These are phyloP conservation scores for Anableps anableps DNA, from an alignment of 2,797 vertebrate genomes.

Conservation along the genomic window DNA sequence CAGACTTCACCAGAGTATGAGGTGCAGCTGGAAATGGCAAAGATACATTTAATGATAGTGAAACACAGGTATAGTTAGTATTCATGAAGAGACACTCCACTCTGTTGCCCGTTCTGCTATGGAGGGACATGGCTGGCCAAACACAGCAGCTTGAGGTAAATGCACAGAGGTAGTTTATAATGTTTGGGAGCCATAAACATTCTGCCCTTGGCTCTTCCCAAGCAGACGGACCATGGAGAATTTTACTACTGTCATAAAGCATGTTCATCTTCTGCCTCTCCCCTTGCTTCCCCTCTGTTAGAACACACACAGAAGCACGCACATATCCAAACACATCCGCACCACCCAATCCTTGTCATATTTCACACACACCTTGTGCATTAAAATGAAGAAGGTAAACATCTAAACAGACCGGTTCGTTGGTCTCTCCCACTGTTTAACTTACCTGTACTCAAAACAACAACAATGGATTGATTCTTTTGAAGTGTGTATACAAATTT, in stretches of 20 bases:
- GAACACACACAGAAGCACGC: slow-evolving; percentile 54
- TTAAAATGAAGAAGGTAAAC: slow-evolving; percentile 65
- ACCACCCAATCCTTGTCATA: slow-evolving; percentile 63
- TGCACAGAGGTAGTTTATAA: slow-evolving; percentile 83
- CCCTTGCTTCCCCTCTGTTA: slow-evolving; percentile 64
- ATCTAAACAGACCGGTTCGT: slow-evolving; percentile 46
- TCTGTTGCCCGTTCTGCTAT: slow-evolving; percentile 49
- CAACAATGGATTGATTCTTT: slow-evolving; percentile 9
- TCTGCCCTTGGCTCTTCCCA: slow-evolving; percentile 85
- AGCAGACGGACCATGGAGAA: slow-evolving; percentile 85
- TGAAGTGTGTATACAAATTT: neutral
- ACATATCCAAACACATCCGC: slow-evolving; percentile 62
- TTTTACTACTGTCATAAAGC: slow-evolving; percentile 85
- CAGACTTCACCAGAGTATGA: slow-evolving; percentile 59
- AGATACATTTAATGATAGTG: slow-evolving; percentile 76
- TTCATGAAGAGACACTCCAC: slow-evolving; percentile 71
- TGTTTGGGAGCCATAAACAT: slow-evolving; percentile 84
- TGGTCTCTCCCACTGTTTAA: slow-evolving; percentile 27
- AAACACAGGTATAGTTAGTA: slow-evolving; percentile 78
- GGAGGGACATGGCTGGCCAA: slow-evolving; percentile 72
- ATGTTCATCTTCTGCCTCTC: slow-evolving; percentile 78
- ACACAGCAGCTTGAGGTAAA: slow-evolving; percentile 80
- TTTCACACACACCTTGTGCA: slow-evolving; percentile 65
- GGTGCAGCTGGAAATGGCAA: slow-evolving; percentile 69
- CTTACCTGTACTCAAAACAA: slow-evolving; percentile 6